phyloP scores from a whole-genome alignment of 2,888 invertebrate species.

The Thereva unica region DNA sequence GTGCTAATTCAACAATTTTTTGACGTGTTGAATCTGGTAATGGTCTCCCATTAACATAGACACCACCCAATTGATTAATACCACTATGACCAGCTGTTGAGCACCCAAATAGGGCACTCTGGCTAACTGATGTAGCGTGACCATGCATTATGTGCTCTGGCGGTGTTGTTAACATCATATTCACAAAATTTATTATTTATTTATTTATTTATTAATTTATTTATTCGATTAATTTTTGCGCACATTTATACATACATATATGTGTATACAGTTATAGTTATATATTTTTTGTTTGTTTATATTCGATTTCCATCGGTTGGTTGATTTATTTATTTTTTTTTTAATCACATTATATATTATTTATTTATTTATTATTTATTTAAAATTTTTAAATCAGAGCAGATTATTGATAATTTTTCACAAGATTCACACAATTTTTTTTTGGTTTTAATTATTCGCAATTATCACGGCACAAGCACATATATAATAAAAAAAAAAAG shows the following conservation, averaged over 20 bases:
- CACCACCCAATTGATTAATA: slow-evolving; percentile 98
- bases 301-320: background rate
- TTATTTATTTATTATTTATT: too few relatives aligned
- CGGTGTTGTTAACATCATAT: slow-evolving; percentile 57
- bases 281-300: background rate
- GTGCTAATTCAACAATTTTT: slow-evolving; percentile 98
- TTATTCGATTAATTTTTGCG: background rate
- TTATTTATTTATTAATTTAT: slow-evolving; percentile 6
- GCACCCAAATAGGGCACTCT: slow-evolving; percentile 80
- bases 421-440: background rate
- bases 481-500: background rate
- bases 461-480: background rate
- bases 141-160: slow-evolving; percentile 74
- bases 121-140: slow-evolving; percentile 65
- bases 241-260: background rate
- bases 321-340: too few relatives aligned
- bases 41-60: slow-evolving; percentile 98
- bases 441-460: background rate
- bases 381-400: too few relatives aligned
- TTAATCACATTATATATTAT: too few relatives aligned
- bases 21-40: slow-evolving; percentile 97
- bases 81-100: slow-evolving; percentile 95
- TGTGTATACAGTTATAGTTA: background rate
- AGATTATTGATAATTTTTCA: too few relatives aligned
- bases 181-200: slow-evolving; percentile 25